A percentile compares a stretch with the other conserved stretches of the same genome.
Evolutionary conservation across 2,888 invertebrate species (phyloP).

Genomic region (Drosophila conformis): DNA sequence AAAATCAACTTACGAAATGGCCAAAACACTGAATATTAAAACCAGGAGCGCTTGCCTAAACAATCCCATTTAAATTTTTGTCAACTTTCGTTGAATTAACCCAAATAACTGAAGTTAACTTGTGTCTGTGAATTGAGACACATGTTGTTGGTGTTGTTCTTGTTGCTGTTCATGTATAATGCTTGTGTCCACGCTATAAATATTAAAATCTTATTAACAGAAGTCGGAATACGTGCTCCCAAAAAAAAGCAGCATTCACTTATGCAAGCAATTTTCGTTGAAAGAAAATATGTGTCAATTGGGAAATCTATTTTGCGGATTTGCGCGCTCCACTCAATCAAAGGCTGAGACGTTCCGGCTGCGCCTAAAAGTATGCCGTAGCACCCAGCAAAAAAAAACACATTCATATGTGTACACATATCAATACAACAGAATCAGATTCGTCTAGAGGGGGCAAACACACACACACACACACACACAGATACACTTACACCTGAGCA

Average conservation of each 20-base stretch:
- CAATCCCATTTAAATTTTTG: slow-evolving; percentile 12
- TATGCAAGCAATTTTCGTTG: slow-evolving; percentile 39
- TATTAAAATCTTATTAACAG: slow-evolving; percentile 73
- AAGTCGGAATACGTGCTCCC: slow-evolving; percentile 37
- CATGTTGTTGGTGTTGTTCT: neutral
- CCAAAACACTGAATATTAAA: slow-evolving; percentile 13
- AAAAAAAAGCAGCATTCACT: slow-evolving; percentile 24
- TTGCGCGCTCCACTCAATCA: slow-evolving; percentile 76
- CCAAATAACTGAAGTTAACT: neutral
- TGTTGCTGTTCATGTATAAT: slow-evolving; percentile 7
- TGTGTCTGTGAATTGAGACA: slow-evolving; percentile 4
- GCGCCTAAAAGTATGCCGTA: slow-evolving; percentile 70
- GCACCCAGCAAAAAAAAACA: slow-evolving; percentile 2
- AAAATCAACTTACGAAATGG: slow-evolving; percentile 10
- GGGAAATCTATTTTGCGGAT: slow-evolving; percentile 81
- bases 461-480: slow-evolving; percentile 6
- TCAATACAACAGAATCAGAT: slow-evolving; percentile 47
- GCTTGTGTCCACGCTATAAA: slow-evolving; percentile 50
- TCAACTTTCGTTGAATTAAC: slow-evolving; percentile 2
- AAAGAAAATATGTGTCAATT: slow-evolving; percentile 77
- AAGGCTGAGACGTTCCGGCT: slow-evolving; percentile 57
- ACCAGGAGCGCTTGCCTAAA: neutral
- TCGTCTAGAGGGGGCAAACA: slow-evolving; percentile 17
- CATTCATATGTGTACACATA: slow-evolving; percentile 33
- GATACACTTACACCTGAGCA: slow-evolving; percentile 60